Evolutionary conservation across 2,797 vertebrate species (phyloP).

Genomic region (Alectoris magna): DNA sequence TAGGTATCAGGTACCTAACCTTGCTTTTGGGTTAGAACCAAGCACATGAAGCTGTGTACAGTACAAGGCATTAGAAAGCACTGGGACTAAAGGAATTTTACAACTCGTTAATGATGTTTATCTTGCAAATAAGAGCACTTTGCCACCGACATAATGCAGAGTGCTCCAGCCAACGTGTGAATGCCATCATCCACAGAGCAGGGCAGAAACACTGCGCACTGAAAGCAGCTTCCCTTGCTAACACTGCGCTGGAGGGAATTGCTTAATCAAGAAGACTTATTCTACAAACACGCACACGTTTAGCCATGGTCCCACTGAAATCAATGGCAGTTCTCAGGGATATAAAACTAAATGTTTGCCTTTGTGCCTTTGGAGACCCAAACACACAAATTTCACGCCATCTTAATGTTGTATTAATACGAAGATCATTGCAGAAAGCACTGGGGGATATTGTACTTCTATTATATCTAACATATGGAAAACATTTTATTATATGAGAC

Average conservation of each 20-base stretch:
- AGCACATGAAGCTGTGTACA: too few relatives aligned
- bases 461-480: not conserved
- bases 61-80: not conserved
- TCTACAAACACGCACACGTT: not conserved
- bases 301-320: not conserved
- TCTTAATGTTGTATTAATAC: not conserved
- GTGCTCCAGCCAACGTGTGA: fast-evolving
- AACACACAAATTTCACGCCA: not conserved
- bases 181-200: not conserved
- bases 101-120: not conserved
- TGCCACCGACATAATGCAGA: fast-evolving
- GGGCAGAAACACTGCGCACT: fast-evolving
- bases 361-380: not conserved
- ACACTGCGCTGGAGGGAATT: not conserved
- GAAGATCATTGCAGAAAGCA: not conserved
- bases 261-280: not conserved
- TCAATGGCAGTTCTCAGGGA: fast-evolving
- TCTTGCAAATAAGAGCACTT: not conserved
- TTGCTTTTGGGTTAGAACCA: not conserved
- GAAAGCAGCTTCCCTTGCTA: not conserved
- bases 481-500: not conserved
- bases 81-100: not conserved
- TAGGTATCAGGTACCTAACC: too few relatives aligned
- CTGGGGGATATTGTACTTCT: not conserved
- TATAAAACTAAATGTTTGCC: not conserved